These are phyloP conservation scores for Apoda limacodes DNA, from an alignment of 2,888 invertebrate species.

Conservation along the genomic window DNA sequence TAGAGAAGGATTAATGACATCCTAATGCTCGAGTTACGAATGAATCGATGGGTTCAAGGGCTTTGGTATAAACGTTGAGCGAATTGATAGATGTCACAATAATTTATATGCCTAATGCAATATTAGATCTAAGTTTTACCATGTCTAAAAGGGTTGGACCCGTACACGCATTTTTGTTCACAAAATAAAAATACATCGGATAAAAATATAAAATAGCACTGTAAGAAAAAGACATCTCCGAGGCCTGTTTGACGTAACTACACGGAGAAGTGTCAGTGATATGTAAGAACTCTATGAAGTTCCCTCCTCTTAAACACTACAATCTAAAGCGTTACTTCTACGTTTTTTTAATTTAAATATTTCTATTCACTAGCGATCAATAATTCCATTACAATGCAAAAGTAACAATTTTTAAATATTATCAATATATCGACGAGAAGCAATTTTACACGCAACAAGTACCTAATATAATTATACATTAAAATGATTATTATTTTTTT, in stretches of 20 bases:
- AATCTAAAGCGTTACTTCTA: constrained; percentile 62
- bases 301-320: constrained; percentile 60
- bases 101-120: constrained; percentile 62
- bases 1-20: constrained; percentile 47
- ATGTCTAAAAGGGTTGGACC: constrained; percentile 67
- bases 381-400: constrained; percentile 23
- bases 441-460: too few relatives aligned
- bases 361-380: constrained; percentile 44
- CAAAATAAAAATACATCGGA: constrained; percentile 43
- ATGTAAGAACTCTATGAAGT: constrained; percentile 65
- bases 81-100: constrained; percentile 58
- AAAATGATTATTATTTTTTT: too few relatives aligned
- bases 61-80: constrained; percentile 70
- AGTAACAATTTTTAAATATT: constrained; percentile 17
- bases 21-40: constrained; percentile 55
- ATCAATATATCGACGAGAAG: constrained; percentile 8
- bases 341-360: constrained; percentile 47
- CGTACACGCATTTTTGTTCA: constrained; percentile 62
- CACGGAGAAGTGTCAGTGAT: constrained; percentile 68
- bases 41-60: constrained; percentile 68
- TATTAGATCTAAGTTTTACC: constrained; percentile 62
- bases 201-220: constrained; percentile 44
- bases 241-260: constrained; percentile 47
- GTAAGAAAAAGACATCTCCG: constrained; percentile 44
- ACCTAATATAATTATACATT: too few relatives aligned